These are phyloP conservation scores for Megaptera novaeangliae DNA, from an alignment of 2,113 vertebrate species.

Conservation along the genomic window DNA sequence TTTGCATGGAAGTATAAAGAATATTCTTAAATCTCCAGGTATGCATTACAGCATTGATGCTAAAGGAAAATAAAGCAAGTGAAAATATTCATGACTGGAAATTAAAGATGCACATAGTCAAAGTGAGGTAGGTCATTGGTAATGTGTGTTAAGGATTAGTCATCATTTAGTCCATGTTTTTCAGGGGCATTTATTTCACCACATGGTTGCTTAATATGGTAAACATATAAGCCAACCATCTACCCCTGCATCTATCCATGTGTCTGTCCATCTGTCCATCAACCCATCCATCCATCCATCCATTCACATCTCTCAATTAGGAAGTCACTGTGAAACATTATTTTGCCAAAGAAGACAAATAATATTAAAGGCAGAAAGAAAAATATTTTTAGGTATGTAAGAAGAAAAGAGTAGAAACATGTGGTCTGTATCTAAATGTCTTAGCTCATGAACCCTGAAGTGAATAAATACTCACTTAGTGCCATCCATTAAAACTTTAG, in stretches of 20 bases:
- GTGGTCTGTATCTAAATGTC: not conserved
- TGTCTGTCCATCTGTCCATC: not conserved
- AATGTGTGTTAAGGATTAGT: not conserved
- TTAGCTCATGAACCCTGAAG: not conserved
- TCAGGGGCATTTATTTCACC: not conserved
- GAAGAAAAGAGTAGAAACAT: not conserved
- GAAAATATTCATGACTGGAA: slow-evolving; percentile 8
- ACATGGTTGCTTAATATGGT: not conserved
- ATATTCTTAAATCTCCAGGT: not conserved
- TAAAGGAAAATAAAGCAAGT: slow-evolving; percentile 14
- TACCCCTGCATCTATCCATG: not conserved
- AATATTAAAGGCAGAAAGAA: not conserved
- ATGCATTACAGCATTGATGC: not conserved
- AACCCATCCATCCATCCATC: not conserved
- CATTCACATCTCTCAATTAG: not conserved
- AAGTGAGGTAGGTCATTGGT: not conserved
- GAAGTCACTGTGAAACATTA: not conserved
- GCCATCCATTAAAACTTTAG: not conserved
- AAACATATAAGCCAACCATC: not conserved
- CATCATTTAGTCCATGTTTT: not conserved
- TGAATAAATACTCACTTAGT: not conserved
- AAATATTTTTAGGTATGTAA: not conserved
- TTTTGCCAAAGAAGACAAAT: slow-evolving; percentile 10
- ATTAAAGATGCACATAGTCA: not conserved
- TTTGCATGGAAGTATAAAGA: not conserved